Conservation (phyloP, 2,888 invertebrate species). For the Athripsodes cinereus region DNA sequence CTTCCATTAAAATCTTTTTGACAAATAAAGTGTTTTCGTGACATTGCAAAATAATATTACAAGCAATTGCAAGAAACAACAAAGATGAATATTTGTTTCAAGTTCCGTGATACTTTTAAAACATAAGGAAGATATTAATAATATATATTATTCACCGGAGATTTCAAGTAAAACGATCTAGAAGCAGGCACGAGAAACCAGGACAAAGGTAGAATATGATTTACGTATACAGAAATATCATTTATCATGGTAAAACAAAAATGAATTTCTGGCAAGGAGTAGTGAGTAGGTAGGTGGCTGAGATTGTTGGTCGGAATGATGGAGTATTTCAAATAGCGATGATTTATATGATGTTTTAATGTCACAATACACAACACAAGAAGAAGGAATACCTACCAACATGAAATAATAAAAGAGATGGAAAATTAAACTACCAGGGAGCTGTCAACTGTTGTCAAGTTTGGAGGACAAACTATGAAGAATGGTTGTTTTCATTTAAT, state of each 20-base stretch:
- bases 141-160: background rate
- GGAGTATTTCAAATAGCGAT: constrained; percentile 3
- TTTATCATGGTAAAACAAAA: constrained; percentile 17
- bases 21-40: too few species aligned
- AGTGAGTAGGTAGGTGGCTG: background rate
- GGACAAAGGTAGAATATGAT: background rate
- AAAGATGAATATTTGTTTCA: too few species aligned
- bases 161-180: background rate
- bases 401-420: background rate
- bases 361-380: constrained; percentile 7
- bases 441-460: constrained; percentile 9
- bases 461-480: constrained; percentile 3
- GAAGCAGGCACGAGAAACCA: background rate
- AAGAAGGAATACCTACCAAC: background rate
- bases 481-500: background rate
- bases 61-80: too few species aligned
- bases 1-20: too few species aligned
- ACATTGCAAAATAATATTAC: too few species aligned
- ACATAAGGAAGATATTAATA: background rate
- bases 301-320: constrained; percentile 10
- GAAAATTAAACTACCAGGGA: background rate
- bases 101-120: too few species aligned
- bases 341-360: constrained; percentile 16
- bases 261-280: background rate
- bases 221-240: constrained; percentile 3